A percentile compares a stretch with the other conserved stretches of the same genome.
phyloP scores from a whole-genome alignment of 2,888 invertebrate genomes.

The Agonopterix heracliana region DNA sequence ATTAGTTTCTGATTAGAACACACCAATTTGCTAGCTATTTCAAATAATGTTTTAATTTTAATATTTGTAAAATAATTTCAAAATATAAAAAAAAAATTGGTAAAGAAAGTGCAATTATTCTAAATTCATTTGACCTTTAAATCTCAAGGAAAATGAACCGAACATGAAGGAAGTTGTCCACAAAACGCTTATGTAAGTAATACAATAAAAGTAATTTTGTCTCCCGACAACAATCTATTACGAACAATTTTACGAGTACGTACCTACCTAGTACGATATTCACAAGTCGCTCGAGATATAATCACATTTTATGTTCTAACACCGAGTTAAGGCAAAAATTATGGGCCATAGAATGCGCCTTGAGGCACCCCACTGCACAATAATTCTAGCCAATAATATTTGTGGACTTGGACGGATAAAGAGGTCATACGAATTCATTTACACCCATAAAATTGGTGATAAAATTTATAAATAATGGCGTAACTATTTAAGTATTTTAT shows the following conservation, averaged over 20 bases:
- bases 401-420: slow-evolving; percentile 56
- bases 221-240: slow-evolving; percentile 64
- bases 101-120: too few species aligned
- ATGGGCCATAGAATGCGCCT: slow-evolving; percentile 59
- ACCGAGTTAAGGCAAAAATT: slow-evolving; percentile 72
- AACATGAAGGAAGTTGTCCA: slow-evolving; percentile 23
- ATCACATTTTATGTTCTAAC: slow-evolving; percentile 73
- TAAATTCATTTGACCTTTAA: too few species aligned
- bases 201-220: slow-evolving; percentile 42
- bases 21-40: too few species aligned
- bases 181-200: slow-evolving; percentile 49
- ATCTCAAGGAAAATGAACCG: too few species aligned
- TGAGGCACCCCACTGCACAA: slow-evolving; percentile 63
- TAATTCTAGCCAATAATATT: slow-evolving; percentile 67
- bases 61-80: too few species aligned
- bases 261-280: slow-evolving; percentile 41
- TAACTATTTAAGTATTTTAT: neutral
- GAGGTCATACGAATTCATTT: slow-evolving; percentile 49
- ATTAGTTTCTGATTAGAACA: slow-evolving; percentile 20
- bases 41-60: too few species aligned
- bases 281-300: slow-evolving; percentile 66
- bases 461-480: neutral
- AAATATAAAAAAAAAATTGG: too few species aligned
- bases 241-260: slow-evolving; percentile 53
- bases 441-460: slow-evolving; percentile 27